These are phyloP conservation scores for Caenorhabditis doughertyi DNA, from an alignment of 2,888 invertebrate species.

Conservation along the genomic window DNA sequence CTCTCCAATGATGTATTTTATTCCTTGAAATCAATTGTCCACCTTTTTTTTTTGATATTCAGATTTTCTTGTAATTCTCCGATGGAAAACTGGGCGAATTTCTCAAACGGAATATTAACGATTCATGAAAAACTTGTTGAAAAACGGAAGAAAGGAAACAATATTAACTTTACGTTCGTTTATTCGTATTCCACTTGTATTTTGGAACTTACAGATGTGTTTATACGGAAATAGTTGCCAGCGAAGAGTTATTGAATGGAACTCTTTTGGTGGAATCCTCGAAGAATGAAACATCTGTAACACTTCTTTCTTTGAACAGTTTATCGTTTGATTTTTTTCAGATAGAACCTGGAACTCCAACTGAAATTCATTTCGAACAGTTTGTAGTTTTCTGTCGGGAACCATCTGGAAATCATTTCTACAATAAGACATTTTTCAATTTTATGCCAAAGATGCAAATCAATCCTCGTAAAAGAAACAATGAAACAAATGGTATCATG, in stretches of 20 bases:
- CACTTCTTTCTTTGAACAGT: background rate
- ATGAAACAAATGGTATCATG: background rate
- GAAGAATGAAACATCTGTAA: background rate
- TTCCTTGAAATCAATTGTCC: background rate
- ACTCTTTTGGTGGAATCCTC: constrained; percentile 9
- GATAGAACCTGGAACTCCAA: constrained; percentile 38
- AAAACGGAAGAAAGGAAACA: constrained; percentile 5
- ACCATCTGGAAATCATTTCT: constrained; percentile 28
- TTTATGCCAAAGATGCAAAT: constrained; percentile 2
- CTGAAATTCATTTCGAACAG: constrained; percentile 23
- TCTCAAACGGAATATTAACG: constrained; percentile 19
- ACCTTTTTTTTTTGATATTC: background rate
- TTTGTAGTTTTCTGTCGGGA: constrained; percentile 39
- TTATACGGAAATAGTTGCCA: constrained; percentile 13
- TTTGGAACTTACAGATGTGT: constrained; percentile 17
- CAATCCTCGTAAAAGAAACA: background rate
- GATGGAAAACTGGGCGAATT: constrained; percentile 26
- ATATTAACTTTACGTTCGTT: constrained; percentile 19
- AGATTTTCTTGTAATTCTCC: constrained; percentile 50
- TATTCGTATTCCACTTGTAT: background rate
- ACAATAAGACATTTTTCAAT: constrained; percentile 46
- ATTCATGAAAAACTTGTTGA: constrained; percentile 27
- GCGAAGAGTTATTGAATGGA: constrained; percentile 20
- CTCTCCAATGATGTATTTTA: constrained; percentile 6
- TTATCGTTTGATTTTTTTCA: background rate